A percentile compares a stretch with the other conserved stretches of the same genome.
These are phyloP conservation scores for Daboia siamensis DNA, from an alignment of 2,113 vertebrate species.

Conservation along the genomic window DNA sequence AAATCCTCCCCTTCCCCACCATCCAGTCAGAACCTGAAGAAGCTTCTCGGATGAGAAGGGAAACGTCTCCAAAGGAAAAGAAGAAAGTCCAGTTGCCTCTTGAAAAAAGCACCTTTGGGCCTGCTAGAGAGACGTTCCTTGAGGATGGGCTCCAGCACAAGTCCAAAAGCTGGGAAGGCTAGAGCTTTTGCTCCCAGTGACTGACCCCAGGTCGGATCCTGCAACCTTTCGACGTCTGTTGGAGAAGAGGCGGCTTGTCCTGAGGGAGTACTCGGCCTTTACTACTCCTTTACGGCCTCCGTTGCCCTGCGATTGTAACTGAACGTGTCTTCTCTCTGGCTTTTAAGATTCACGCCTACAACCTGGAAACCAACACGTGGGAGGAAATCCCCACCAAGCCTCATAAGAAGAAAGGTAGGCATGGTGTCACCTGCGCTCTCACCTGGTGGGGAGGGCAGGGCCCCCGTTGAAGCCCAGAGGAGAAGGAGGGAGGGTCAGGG, in stretches of 20 bases:
- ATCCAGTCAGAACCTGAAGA: no score
- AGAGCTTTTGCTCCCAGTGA: not conserved
- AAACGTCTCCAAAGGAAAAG: no score
- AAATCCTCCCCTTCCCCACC: no score
- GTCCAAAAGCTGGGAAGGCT: no score
- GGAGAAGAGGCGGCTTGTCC: not conserved
- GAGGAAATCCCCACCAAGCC: conserved; percentile 94
- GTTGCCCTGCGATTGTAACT: not conserved
- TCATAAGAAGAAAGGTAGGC: conserved; percentile 90
- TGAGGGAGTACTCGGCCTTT: not conserved
- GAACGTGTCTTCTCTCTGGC: not conserved
- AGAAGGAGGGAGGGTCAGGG: not conserved
- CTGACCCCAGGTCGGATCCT: not conserved
- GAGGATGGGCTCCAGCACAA: no score
- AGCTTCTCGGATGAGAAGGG: no score
- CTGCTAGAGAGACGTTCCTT: not conserved
- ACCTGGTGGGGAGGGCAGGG: not conserved
- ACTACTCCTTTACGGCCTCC: accelerated
- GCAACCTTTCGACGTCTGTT: not conserved
- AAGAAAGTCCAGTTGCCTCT: no score
- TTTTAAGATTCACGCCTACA: conserved; percentile 91
- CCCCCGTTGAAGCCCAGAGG: not conserved
- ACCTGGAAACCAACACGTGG: conserved; percentile 97
- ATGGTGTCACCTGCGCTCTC: not conserved
- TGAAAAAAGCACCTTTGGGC: no score